phyloP scores from a whole-genome alignment of 35 echinoderm and acorn worm genomes.

The Apostichopus japonicus region DNA sequence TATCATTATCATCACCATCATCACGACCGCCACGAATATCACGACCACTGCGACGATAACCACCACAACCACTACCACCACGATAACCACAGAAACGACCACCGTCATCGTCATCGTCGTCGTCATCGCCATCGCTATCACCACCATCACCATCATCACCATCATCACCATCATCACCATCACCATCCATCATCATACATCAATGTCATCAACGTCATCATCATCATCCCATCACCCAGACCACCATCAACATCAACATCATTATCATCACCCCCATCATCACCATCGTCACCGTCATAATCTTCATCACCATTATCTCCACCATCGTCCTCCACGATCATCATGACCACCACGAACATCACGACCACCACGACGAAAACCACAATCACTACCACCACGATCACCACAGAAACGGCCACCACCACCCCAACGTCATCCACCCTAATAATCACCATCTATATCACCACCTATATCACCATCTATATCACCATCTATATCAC shows the following conservation, averaged over 20 bases:
- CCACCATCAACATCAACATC: constrained; percentile 23
- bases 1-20: constrained; percentile 51
- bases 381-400: too few species aligned
- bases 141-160: constrained; percentile 16
- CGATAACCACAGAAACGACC: constrained; percentile 15
- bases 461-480: constrained; percentile 6
- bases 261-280: constrained; percentile 15
- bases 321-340: too few species aligned
- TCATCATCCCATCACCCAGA: too few species aligned
- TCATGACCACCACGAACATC: too few species aligned
- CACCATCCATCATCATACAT: constrained; percentile 19
- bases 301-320: constrained; percentile 43
- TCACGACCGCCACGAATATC: background rate
- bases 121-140: constrained; percentile 1
- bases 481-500: too few species aligned
- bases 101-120: constrained; percentile 12
- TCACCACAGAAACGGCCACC: too few species aligned
- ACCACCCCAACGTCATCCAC: too few species aligned
- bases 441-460: background rate
- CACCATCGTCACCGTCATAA: background rate
- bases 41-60: constrained; percentile 24
- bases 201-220: background rate
- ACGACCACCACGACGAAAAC: too few species aligned
- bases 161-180: constrained; percentile 37
- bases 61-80: constrained; percentile 29